Base-by-base conservation (phyloP, 2,888 invertebrate genomes). In the Seira musarum region DNA sequence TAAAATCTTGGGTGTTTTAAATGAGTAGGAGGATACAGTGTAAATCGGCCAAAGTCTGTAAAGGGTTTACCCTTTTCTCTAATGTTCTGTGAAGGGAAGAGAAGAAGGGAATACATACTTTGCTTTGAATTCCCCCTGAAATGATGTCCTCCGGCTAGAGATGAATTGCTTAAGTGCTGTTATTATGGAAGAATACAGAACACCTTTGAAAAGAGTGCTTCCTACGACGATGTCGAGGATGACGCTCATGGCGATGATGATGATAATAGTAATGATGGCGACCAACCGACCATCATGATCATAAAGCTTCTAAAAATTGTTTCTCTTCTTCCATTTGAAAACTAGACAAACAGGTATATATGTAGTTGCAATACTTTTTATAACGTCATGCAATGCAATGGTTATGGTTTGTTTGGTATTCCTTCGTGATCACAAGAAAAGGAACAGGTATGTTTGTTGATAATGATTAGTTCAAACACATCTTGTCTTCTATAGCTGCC, bases 11-110 rank as follows among this genome's bases (percentile, higher is more conserved):
- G 46, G 63, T 17, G 64, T 64, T 46, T 64, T 64, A 72, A 72
- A 40, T 72, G 72, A 72, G 72, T 72, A 72, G 72, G 72, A 72
- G 72, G 71, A 24, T 15, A 40, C 35, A 40, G 25, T 64, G 15
- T 64, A 22, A n/a, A 64, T 65, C 24, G 25, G 15, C n/a, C 17
- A 40, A 17, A 40, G 35, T 25, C 15, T 65, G 65, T 35, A 22
- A 13, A 65, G 15, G 35, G 25, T n/a, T 25, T 10, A 35, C 2
- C 13, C 35, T 17, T n/a, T 65, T 24, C 22, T 64, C n/a, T n/a
- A n/a, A n/a, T n/a, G n/a, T n/a, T n/a, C n/a, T n/a, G 30, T 65
- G 49, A 68, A 68, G 15, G 65, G 40, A n/a, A 68, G 68, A 24
- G 2, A 1, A 68, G 67, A 49, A 30, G n/a, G 49, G 22, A 21